phyloP scores from a whole-genome alignment of 2,113 vertebrate species.

The Diadophis punctatus region DNA sequence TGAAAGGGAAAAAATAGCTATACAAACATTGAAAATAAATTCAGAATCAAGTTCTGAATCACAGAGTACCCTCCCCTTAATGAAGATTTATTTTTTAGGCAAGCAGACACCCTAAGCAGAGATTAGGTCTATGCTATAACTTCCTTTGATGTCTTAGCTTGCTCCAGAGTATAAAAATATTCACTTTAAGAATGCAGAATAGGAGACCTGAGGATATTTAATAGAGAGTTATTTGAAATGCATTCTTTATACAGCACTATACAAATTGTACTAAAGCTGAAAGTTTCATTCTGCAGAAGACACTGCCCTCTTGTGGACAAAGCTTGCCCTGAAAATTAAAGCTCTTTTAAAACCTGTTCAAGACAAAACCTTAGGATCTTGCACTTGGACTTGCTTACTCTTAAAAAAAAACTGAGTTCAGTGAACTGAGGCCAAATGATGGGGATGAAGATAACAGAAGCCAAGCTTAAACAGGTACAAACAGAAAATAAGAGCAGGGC shows the following conservation, averaged over 20 bases:
- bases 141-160: neutral
- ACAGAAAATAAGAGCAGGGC: neutral
- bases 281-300: neutral
- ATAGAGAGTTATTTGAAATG: neutral
- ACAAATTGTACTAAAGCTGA: neutral
- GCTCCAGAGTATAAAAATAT: neutral
- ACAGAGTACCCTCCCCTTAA: neutral
- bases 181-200: neutral
- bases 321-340: neutral
- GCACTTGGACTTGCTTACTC: neutral
- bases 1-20: neutral
- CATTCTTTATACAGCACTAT: neutral
- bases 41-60: neutral
- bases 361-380: neutral
- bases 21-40: neutral
- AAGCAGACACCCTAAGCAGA: neutral
- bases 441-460: neutral
- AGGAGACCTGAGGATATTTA: neutral
- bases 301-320: neutral
- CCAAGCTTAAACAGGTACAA: neutral
- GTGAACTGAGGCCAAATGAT: neutral
- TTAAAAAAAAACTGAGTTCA: neutral
- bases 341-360: neutral
- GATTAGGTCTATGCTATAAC: neutral
- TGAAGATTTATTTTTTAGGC: neutral